These are phyloP conservation scores for Leptinotarsa tumamoca DNA, from an alignment of 2,888 invertebrate species.

Conservation along the genomic window DNA sequence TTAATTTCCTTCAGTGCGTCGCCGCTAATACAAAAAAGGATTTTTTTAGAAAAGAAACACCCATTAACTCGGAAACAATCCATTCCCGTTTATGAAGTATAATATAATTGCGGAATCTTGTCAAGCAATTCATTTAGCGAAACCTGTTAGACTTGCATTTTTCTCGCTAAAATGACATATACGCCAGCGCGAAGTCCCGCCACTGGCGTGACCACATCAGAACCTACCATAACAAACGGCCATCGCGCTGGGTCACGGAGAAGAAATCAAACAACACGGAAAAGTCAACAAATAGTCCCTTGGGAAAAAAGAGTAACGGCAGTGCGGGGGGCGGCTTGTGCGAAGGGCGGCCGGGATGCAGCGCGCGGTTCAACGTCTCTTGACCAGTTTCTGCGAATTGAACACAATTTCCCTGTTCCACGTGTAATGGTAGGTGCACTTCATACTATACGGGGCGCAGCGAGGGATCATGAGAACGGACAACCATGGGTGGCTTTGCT, in stretches of 20 bases:
- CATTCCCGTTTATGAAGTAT: too few relatives aligned
- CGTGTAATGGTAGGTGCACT: constrained; percentile 88
- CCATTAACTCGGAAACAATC: too few relatives aligned
- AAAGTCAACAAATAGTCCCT: constrained; percentile 47
- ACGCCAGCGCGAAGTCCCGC: background rate
- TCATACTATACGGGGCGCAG: constrained; percentile 69
- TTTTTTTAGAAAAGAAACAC: too few relatives aligned
- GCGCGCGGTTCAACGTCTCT: constrained; percentile 81
- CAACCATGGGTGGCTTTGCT: constrained; percentile 48
- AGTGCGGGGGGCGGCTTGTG: constrained; percentile 45
- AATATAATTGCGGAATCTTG: too few relatives aligned
- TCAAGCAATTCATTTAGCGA: too few relatives aligned
- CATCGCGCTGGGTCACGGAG: constrained; percentile 54
- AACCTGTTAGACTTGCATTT: too few relatives aligned
- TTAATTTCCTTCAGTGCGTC: too few relatives aligned
- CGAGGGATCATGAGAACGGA: constrained; percentile 63
- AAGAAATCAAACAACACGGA: constrained; percentile 52
- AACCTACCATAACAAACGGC: constrained; percentile 65
- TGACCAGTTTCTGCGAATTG: constrained; percentile 92
- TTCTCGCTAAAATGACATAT: too few relatives aligned
- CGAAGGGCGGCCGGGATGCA: constrained; percentile 48
- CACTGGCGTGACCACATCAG: background rate
- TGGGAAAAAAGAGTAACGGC: constrained; percentile 37
- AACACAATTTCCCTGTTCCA: constrained; percentile 94
- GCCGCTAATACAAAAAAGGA: too few relatives aligned